Evolutionary conservation across 1,140 invertebrate genomes (phyloP).

Genomic region (Neodiprion fabricii): DNA sequence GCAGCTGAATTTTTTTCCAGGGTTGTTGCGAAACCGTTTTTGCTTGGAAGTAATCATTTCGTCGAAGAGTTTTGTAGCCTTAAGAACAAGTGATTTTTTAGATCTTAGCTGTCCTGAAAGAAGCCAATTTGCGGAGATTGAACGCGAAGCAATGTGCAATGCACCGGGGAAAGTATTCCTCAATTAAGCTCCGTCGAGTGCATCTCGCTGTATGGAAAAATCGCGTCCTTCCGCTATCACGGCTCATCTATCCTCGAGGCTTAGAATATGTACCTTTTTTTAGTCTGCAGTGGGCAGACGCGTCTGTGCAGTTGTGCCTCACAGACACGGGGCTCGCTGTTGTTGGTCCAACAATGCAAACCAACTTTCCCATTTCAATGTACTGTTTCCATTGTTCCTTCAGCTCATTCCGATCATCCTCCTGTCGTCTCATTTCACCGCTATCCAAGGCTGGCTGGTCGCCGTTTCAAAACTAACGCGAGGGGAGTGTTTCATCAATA

Average conservation of each 20-base stretch:
- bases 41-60: no score
- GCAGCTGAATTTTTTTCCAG: no score
- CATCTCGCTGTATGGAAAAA: background rate
- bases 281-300: background rate
- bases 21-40: no score
- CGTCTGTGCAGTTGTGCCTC: background rate
- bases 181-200: conserved; percentile 1
- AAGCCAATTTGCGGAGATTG: background rate
- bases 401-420: conserved; percentile 35
- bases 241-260: background rate
- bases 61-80: no score
- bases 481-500: background rate
- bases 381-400: conserved; percentile 55
- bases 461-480: background rate
- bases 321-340: background rate
- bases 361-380: conserved; percentile 56
- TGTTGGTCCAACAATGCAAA: conserved; percentile 51
- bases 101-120: no score
- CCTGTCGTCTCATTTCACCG: background rate
- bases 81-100: no score
- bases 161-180: background rate
- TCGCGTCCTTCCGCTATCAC: background rate
- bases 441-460: background rate
- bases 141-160: background rate
- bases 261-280: background rate